These are phyloP conservation scores for Chelmon rostratus DNA, from an alignment of 2,797 vertebrate genomes.

Conservation along the genomic window DNA sequence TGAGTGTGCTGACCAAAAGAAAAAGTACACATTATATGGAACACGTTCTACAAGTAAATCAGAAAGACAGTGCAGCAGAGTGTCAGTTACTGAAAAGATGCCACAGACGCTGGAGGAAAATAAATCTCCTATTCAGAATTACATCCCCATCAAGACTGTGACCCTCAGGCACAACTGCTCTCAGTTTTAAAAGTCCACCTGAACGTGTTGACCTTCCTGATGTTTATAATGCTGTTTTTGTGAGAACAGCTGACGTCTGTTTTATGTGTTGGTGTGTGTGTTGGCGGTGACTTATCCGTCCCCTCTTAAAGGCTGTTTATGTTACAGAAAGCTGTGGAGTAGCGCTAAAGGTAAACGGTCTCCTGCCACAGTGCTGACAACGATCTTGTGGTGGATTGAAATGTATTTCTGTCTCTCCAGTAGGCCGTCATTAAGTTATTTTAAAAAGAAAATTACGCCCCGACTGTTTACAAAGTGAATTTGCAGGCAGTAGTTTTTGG, in stretches of 20 bases:
- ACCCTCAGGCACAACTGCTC: slow-evolving; percentile 15
- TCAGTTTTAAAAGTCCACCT: slow-evolving; percentile 16
- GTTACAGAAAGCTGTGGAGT: neutral
- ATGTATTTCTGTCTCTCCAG: neutral
- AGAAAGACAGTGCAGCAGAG: neutral
- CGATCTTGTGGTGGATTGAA: neutral
- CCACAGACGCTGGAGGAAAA: slow-evolving; percentile 9
- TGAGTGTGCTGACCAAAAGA: slow-evolving; percentile 15
- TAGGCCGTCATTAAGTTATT: slow-evolving; percentile 1
- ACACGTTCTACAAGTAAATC: neutral
- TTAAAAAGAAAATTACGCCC: neutral
- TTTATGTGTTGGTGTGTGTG: slow-evolving; percentile 14
- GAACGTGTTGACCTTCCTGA: slow-evolving; percentile 35
- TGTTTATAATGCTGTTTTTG: slow-evolving; percentile 30
- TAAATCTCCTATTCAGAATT: neutral
- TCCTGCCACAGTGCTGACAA: neutral
- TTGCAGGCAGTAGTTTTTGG: slow-evolving; percentile 16
- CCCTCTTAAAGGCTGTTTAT: slow-evolving; percentile 11
- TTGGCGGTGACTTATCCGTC: slow-evolving; percentile 10
- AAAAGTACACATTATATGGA: neutral
- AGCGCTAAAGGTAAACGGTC: neutral
- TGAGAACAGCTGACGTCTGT: slow-evolving; percentile 46
- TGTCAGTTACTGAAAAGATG: slow-evolving; percentile 9
- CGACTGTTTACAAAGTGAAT: slow-evolving; percentile 19
- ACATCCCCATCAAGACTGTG: slow-evolving; percentile 18